Evolutionary conservation across 2,888 invertebrate species (phyloP).

Genomic region (Acheta domesticus): DNA sequence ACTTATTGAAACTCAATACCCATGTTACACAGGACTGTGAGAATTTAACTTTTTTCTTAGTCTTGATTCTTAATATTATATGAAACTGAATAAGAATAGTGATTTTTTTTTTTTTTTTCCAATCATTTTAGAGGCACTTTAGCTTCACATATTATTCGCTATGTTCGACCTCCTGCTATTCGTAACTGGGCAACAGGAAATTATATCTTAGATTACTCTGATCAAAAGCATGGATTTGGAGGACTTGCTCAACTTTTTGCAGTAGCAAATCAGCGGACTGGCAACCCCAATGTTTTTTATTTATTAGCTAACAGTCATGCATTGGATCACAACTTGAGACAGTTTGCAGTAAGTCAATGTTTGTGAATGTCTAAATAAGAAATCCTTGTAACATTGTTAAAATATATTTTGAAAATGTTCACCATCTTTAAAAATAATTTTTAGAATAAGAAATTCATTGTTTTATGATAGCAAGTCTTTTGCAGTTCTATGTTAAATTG

Average conservation of each 20-base stretch:
- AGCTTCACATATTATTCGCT: slow-evolving; percentile 62
- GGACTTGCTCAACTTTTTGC: slow-evolving; percentile 59
- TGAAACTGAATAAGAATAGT: background rate
- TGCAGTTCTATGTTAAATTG: slow-evolving; percentile 60
- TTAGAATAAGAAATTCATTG: background rate
- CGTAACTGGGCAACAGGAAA: slow-evolving; percentile 68
- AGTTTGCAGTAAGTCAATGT: slow-evolving; percentile 54
- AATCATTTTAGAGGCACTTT: slow-evolving; percentile 54
- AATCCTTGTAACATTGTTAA: no score
- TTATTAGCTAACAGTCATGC: slow-evolving; percentile 57
- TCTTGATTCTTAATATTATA: slow-evolving; percentile 20
- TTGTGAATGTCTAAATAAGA: slow-evolving; percentile 28
- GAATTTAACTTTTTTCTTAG: slow-evolving; percentile 42
- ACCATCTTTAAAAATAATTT: background rate
- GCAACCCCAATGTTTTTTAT: slow-evolving; percentile 61
- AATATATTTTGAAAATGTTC: no score
- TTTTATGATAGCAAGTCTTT: slow-evolving; percentile 30
- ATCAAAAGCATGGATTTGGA: slow-evolving; percentile 58
- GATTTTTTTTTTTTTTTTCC: background rate
- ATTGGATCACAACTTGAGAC: slow-evolving; percentile 56
- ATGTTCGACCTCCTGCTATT: slow-evolving; percentile 56
- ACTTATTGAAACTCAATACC: slow-evolving; percentile 62
- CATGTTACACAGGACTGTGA: slow-evolving; percentile 65
- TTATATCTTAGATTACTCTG: slow-evolving; percentile 67
- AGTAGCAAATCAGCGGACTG: slow-evolving; percentile 63